Base-by-base conservation (phyloP, 2,888 invertebrate genomes). In the Digitonthophagus gazella region DNA sequence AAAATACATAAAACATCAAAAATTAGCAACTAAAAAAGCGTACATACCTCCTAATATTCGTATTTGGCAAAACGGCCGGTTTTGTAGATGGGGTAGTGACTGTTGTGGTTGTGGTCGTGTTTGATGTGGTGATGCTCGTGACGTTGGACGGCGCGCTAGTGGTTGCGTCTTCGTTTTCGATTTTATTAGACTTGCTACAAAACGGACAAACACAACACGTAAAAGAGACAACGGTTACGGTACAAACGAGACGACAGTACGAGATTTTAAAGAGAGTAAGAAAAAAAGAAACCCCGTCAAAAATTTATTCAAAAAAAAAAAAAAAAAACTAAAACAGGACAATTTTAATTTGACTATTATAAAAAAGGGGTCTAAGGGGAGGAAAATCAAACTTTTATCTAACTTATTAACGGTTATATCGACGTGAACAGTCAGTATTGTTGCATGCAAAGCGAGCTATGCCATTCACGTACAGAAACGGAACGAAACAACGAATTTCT, bases 31-130 rank as follows among this genome's bases (percentile, higher is more conserved):
- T n/a, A n/a, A 22, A 57, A 58, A 22, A 64, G n/a, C 58, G 65
- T 71, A 72, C 76, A 71, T 78, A 86, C 86, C 86, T 86, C 82
- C 86, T 81, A 73, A 86, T 83, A 76, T n/a, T n/a, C n/a, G n/a
- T n/a, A 74, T 81, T 79, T 15, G 81, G 80, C 69, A 77, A 75
- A 71, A 75, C n/a, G n/a, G n/a, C 68, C 16, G 76, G 73, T 69
- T 78, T 80, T 66, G 78, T 78, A 65, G 81, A 79, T 64, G 81
- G 77, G 68, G 75, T 76, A 66, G 78, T 75, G 66, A 78, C 75
- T 58, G 77, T 76, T 64, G 77, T 76, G 56, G 77, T 75, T 68
- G 70, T 68, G 22, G 73, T 71, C 58, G 65, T 69, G 28, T 61
- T 71, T 56, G 61, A 18, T n/a, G 61, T 61, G 20, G 68, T 55